Conservation (phyloP, 2,113 vertebrate genomes). For the Scatophagus argus region DNA sequence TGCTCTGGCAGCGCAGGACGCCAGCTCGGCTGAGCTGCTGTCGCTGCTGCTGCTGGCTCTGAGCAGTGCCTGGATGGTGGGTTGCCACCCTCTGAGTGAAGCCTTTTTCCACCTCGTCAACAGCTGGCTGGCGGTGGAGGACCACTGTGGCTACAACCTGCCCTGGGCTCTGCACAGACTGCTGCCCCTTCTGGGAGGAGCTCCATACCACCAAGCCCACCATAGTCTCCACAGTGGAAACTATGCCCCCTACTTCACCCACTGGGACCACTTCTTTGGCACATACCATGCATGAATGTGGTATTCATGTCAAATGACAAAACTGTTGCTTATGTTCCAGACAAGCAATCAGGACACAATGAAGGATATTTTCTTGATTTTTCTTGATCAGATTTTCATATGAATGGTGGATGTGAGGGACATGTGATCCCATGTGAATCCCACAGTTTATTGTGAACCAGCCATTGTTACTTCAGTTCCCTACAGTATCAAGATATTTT, state of each 20-base stretch:
- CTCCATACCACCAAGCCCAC: conserved; percentile 82
- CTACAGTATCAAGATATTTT: background rate
- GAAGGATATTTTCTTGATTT: conserved; percentile 4
- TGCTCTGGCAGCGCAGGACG: conserved; percentile 83
- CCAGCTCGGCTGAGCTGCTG: conserved; percentile 78
- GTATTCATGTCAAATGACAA: background rate
- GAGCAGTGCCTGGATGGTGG: conserved; percentile 69
- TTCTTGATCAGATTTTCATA: background rate
- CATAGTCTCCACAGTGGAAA: conserved; percentile 75
- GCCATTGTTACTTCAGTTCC: background rate
- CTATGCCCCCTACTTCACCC: conserved; percentile 86
- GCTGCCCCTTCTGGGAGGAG: conserved; percentile 81
- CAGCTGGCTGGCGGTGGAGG: conserved; percentile 86
- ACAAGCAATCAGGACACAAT: background rate
- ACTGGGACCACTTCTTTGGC: conserved; percentile 84
- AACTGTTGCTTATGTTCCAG: background rate
- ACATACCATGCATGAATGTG: conserved; percentile 54
- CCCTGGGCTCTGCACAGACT: conserved; percentile 81
- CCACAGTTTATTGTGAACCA: background rate
- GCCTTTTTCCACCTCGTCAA: conserved; percentile 83
- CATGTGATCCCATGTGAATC: no score
- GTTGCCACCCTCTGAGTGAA: conserved; percentile 84
- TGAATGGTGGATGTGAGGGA: background rate
- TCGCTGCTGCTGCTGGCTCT: conserved; percentile 81
- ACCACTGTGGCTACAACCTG: conserved; percentile 86